Percentiles rank a stretch among this genome's conserved stretches.
Evolutionary conservation across 2,888 invertebrate genomes (phyloP).

Genomic region (Dione vanillae): DNA sequence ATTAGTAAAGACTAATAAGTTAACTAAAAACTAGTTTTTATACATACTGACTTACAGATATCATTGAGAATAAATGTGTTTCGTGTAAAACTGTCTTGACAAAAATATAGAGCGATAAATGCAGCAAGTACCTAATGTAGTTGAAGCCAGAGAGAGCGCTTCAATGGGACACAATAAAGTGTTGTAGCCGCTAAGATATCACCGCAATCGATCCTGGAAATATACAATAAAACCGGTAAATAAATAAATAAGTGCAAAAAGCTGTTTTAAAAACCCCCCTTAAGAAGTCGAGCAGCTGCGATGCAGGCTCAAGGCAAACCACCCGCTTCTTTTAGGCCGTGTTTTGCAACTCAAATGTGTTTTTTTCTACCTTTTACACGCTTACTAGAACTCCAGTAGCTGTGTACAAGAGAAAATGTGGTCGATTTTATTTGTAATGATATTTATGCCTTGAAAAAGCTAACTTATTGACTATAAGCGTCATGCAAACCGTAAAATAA

Average conservation of each 20-base stretch:
- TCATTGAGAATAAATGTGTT: neutral
- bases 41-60: neutral
- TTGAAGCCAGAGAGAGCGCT: constrained; percentile 13
- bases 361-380: constrained; percentile 51
- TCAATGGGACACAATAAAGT: constrained; percentile 38
- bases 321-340: constrained; percentile 63
- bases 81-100: constrained; percentile 1
- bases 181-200: constrained; percentile 44
- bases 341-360: constrained; percentile 64
- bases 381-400: constrained; percentile 45
- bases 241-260: constrained; percentile 70
- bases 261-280: constrained; percentile 72
- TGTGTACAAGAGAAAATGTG: constrained; percentile 43
- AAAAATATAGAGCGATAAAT: constrained; percentile 24
- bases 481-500: constrained; percentile 32
- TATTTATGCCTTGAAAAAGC: constrained; percentile 42
- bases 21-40: neutral
- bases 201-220: constrained; percentile 53
- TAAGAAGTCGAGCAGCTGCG: constrained; percentile 66
- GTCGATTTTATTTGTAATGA: constrained; percentile 33
- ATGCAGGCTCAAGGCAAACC: constrained; percentile 74
- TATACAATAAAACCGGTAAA: constrained; percentile 70
- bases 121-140: too few relatives aligned
- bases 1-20: neutral
- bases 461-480: constrained; percentile 43